These are phyloP conservation scores for Balearica regulorum DNA, from an alignment of 2,797 vertebrate genomes.

Conservation along the genomic window DNA sequence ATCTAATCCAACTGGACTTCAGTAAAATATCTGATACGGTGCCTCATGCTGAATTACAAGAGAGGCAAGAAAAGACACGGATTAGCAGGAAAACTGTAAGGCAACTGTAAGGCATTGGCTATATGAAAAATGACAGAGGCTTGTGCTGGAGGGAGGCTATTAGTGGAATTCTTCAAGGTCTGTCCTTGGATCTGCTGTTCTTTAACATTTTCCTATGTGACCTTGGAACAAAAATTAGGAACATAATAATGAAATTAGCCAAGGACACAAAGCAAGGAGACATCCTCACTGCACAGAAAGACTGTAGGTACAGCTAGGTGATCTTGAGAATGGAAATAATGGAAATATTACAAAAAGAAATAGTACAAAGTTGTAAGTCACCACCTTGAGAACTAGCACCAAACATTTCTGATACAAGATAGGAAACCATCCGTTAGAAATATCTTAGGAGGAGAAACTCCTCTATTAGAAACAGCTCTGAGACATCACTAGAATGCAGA, in stretches of 20 bases:
- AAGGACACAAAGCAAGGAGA: not conserved
- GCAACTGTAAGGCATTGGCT: not conserved
- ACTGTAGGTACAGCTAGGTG: not conserved
- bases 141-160: not conserved
- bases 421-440: not conserved
- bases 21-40: not conserved
- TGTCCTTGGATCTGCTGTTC: constrained; percentile 17
- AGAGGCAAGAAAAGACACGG: not conserved
- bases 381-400: not conserved
- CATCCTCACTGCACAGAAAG: not conserved
- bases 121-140: not conserved
- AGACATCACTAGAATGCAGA: not conserved
- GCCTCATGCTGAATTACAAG: not conserved
- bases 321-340: not conserved
- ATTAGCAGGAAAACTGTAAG: not conserved
- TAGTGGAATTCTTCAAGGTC: constrained; percentile 9
- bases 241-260: not conserved
- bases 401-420: not conserved
- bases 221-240: constrained; percentile 23
- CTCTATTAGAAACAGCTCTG: not conserved
- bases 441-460: not conserved
- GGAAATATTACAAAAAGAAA: not conserved
- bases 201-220: constrained; percentile 3
- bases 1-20: constrained; percentile 16
- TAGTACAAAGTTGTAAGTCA: not conserved